A percentile compares a stretch with the other conserved stretches of the same genome.
Conservation (phyloP, 2,888 invertebrate species). For the Lampropteryx suffumata region DNA sequence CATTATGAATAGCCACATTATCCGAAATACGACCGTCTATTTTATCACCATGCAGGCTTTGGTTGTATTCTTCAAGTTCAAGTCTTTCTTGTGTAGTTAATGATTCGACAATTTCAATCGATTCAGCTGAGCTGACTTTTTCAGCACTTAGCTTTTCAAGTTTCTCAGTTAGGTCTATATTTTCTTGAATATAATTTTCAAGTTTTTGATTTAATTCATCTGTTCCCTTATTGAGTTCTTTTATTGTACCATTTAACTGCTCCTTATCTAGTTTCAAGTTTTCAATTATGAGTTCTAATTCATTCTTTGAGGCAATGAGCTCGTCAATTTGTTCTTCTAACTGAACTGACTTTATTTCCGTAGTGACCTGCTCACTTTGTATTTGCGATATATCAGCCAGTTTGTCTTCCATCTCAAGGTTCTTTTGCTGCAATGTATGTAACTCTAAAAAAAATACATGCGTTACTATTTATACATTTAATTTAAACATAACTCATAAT, state of each 20-base stretch:
- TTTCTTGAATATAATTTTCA: conserved; percentile 87
- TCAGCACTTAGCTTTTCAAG: conserved; percentile 87
- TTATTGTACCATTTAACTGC: conserved; percentile 80
- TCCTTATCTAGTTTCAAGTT: conserved; percentile 78
- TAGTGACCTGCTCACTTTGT: conserved; percentile 87
- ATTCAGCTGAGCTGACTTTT: conserved; percentile 89
- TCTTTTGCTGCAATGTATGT: conserved; percentile 83
- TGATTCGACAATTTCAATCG: conserved; percentile 89
- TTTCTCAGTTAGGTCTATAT: conserved; percentile 88
- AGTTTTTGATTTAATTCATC: conserved; percentile 83
- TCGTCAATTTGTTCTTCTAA: conserved; percentile 89
- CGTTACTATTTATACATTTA: background rate
- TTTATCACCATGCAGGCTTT: conserved; percentile 65
- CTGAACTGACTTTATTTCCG: conserved; percentile 90
- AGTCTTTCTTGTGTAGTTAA: conserved; percentile 87
- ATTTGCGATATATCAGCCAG: conserved; percentile 84
- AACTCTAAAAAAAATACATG: conserved; percentile 61
- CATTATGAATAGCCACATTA: conserved; percentile 55
- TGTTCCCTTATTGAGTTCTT: conserved; percentile 83
- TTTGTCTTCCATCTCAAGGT: conserved; percentile 84
- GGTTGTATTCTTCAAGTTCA: conserved; percentile 86
- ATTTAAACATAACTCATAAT: background rate
- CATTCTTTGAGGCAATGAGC: conserved; percentile 74
- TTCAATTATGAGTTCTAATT: conserved; percentile 74
- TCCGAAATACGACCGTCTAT: conserved; percentile 44